phyloP scores from a whole-genome alignment of 2,797 vertebrate genomes.

The Distichodus sexfasciatus region DNA sequence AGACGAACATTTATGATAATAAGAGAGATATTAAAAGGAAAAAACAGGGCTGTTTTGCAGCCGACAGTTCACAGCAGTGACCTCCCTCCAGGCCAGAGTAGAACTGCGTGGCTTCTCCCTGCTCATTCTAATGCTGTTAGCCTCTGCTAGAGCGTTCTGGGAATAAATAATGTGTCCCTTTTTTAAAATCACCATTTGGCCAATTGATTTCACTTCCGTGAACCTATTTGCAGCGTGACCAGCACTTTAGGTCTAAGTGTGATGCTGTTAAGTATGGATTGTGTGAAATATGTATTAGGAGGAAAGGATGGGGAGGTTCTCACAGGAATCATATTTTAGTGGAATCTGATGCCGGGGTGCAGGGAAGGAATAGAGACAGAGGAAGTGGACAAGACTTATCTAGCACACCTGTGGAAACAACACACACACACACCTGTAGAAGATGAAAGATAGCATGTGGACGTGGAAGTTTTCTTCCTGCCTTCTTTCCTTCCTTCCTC shows the following conservation, averaged over 20 bases:
- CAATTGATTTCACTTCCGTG: conserved; percentile 8
- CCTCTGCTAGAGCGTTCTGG: neutral
- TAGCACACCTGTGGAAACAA: conserved; percentile 8
- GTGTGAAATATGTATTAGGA: conserved; percentile 20
- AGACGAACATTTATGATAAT: conserved; percentile 41
- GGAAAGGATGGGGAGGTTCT: neutral
- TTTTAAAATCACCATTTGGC: conserved; percentile 18
- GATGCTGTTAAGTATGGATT: neutral
- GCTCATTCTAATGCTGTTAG: conserved; percentile 17
- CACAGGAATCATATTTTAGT: neutral
- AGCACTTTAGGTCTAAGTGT: neutral
- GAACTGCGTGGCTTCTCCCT: conserved; percentile 12
- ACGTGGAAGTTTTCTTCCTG: conserved; percentile 27
- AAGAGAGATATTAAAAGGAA: conserved; percentile 32
- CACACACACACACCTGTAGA: conserved; percentile 14
- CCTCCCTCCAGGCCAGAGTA: conserved; percentile 31
- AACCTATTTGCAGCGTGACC: neutral
- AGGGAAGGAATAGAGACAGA: too few relatives aligned
- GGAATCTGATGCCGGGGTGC: too few relatives aligned
- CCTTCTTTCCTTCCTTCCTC: conserved; percentile 21
- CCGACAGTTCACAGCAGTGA: conserved; percentile 21
- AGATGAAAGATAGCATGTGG: conserved; percentile 24
- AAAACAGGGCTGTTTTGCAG: conserved; percentile 12
- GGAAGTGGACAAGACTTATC: conserved; percentile 5
- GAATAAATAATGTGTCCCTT: conserved; percentile 1